Evolutionary conservation across 2,888 invertebrate species (phyloP), one percentile per base, ranked within the genome.

Genomic region (Cephus runcator): DNA sequence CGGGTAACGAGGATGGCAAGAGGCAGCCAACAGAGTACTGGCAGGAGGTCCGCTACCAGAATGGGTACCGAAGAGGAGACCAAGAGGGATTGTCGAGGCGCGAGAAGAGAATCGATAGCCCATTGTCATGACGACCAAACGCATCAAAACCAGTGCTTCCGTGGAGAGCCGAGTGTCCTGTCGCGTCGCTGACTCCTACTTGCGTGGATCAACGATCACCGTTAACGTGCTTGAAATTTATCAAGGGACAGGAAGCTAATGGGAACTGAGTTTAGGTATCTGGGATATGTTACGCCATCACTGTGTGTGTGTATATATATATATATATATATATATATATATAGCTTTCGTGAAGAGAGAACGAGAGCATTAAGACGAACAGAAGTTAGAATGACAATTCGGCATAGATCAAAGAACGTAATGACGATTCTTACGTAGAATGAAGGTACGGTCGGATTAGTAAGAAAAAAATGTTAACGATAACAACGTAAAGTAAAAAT

Each of bases 81-180:
- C 56, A 56, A 23, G 23, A 56, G 56, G 15, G 6, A 23, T 31
- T 31, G 31, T 31, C 6, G 71, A 71, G 71, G 71, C 12, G 71
- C 23, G 31, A 33, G 71, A 71, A 33, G 71, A 31, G 71, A 31
- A 71, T 71, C 71, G 71, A 71, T 71, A 71, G 71, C 71, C 56
- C 71, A 71, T 71, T 31, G 71, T 71, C 71, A 71, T 71, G 71
- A 33, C 71, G 71, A 71, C 71, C 71, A 71, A 11, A 11, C 71
- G 71, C 71, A 71, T 71, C 71, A 31, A 31, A 36, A 12, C 12
- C n/a, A 71, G 71, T 3, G n/a, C 31, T 71, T 71, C 12, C 3
- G 33, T 9, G 31, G 31, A 23, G 31, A 23, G 31, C 31, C 71
- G 12, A 3, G 12, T 33, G 9, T 71, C 33, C 12, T 33, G 71